A percentile compares a stretch with the other conserved stretches of the same genome.
Evolutionary conservation across 2,888 invertebrate species (phyloP).

Genomic region (Homarus gammarus): DNA sequence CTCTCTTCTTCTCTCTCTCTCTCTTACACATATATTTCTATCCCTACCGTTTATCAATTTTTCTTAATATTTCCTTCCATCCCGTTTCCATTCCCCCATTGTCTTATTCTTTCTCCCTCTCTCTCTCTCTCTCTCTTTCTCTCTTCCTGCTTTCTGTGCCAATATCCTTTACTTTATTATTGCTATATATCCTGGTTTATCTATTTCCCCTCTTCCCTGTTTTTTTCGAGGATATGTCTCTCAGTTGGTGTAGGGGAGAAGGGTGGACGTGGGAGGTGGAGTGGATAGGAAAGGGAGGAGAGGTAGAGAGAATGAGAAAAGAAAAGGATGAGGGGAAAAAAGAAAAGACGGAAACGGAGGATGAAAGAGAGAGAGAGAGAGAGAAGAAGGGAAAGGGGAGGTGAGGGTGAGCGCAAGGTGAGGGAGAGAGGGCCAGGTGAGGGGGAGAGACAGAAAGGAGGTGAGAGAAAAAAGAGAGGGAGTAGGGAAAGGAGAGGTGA

Average conservation of each 20-base stretch:
- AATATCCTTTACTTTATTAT: neutral
- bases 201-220: neutral
- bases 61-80: too few relatives aligned
- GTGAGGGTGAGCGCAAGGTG: neutral
- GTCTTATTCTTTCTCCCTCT: neutral
- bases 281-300: conserved; percentile 14
- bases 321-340: neutral
- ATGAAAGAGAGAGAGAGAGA: neutral
- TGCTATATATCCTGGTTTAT: too few relatives aligned
- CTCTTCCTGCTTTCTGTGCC: neutral
- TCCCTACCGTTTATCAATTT: too few relatives aligned
- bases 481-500: neutral
- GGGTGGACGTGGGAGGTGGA: conserved; percentile 17
- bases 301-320: neutral
- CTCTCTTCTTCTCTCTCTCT: too few relatives aligned
- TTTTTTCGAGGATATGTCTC: too few relatives aligned
- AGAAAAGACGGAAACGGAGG: neutral
- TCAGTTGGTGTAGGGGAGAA: too few relatives aligned
- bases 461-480: neutral
- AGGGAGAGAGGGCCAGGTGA: neutral
- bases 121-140: neutral
- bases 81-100: neutral
- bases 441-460: neutral
- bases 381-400: neutral
- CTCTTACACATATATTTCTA: too few relatives aligned